These are phyloP conservation scores for Folsomia manolachei DNA, from an alignment of 2,888 invertebrate genomes.

Conservation along the genomic window DNA sequence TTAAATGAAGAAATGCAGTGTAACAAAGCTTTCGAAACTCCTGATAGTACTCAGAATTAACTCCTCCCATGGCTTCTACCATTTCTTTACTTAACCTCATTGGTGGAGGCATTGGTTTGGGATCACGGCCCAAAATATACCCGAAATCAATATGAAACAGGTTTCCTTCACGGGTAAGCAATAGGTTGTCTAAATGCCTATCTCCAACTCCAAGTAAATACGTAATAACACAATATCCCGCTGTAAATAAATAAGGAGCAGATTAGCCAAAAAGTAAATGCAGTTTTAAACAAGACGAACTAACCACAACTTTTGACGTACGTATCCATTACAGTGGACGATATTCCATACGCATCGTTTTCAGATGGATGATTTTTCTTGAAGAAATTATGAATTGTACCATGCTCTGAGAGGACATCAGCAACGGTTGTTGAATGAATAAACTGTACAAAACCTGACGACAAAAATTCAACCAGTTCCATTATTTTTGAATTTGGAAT, in stretches of 20 bases:
- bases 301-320: slow-evolving; percentile 86
- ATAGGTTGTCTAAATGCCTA: slow-evolving; percentile 93
- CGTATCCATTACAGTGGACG: slow-evolving; percentile 93
- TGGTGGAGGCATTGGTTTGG: slow-evolving; percentile 96
- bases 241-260: slow-evolving; percentile 54
- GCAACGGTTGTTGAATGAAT: slow-evolving; percentile 90
- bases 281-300: background rate
- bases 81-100: slow-evolving; percentile 99
- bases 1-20: slow-evolving; percentile 89
- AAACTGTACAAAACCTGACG: slow-evolving; percentile 82
- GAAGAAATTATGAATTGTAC: slow-evolving; percentile 89
- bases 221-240: slow-evolving; percentile 97
- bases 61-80: slow-evolving; percentile 96
- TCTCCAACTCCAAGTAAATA: slow-evolving; percentile 97
- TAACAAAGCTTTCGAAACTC: slow-evolving; percentile 92
- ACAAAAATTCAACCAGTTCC: no score
- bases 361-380: slow-evolving; percentile 85
- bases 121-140: slow-evolving; percentile 96
- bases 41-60: slow-evolving; percentile 86
- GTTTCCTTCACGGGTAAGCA: slow-evolving; percentile 84
- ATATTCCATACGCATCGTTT: slow-evolving; percentile 79
- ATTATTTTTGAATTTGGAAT: no score
- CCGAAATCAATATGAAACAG: slow-evolving; percentile 98
- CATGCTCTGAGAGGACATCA: slow-evolving; percentile 81
- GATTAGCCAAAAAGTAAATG: background rate